Base-by-base conservation (phyloP, 1,140 invertebrate genomes). In the Lepidurus apus region DNA sequence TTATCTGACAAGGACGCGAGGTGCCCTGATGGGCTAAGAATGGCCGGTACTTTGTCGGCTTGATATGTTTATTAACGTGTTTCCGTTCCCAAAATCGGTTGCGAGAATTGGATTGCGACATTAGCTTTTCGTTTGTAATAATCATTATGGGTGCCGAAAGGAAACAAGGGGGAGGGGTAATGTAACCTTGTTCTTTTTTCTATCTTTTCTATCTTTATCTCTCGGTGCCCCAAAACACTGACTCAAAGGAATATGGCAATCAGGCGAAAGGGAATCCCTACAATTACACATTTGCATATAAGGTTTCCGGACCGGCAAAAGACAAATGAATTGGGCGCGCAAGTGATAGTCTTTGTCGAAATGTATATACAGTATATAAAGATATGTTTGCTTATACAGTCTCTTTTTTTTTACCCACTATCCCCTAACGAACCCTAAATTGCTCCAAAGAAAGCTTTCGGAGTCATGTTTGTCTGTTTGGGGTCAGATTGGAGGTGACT, bases 231-330 rank as follows among this genome's bases (percentile, higher is more conserved):
- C 17, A 21, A 7, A 17, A 9, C 8, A 21, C 53, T 1, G 53
- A 65, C n/a, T n/a, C 53, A 65, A 65, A 6, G 53, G 6, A 65
- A n/a, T 21, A 65, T 13, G 53, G 45, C 45, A 65, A 17, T 7
- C 17, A 17, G 21, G 21, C 17, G 21, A 13, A 65, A 65, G 53
- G 45, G 53, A 65, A 65, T 65, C 53, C 53, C 9, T 65, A 65
- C 53, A 17, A 65, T 65, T 65, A 34, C 34, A 34, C 34, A 34
- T 47, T 65, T 65, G 53, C 53, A 65, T 65, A 65, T 65, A 65
- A 65, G 53, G 53, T 65, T 65, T 65, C 53, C 53, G 53, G 53
- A 7, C 10, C 8, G 53, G 53, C 17, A 65, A 34, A 34, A n/a
- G 53, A 1, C 17, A n/a, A 65, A 65, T 17, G 53, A 65, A 21